These are phyloP conservation scores for Acridotheres tristis DNA, from an alignment of 2,797 vertebrate genomes.

Conservation along the genomic window DNA sequence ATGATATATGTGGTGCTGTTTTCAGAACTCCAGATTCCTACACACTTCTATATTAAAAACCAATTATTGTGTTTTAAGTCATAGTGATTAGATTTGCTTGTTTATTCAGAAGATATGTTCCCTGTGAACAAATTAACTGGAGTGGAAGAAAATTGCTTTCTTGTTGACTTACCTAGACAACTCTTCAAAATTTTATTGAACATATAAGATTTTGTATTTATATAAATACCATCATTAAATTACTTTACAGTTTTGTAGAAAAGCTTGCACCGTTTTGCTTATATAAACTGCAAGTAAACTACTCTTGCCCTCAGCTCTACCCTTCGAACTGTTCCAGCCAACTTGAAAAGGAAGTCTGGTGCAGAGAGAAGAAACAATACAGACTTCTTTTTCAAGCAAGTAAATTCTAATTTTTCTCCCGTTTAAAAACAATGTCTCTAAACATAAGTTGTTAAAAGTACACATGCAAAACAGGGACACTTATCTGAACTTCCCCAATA, in stretches of 20 bases:
- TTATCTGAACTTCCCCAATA: not conserved
- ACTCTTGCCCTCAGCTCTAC: not conserved
- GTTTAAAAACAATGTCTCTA: not conserved
- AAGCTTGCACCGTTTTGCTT: not conserved
- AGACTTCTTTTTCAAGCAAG: not conserved
- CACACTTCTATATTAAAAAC: not conserved
- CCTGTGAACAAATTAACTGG: not conserved
- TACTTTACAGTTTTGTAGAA: not conserved
- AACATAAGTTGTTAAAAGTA: not conserved
- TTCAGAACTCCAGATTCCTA: not conserved
- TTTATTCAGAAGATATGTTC: conserved; percentile 6
- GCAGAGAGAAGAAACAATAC: not conserved
- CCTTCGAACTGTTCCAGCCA: not conserved
- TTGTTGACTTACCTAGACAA: not conserved
- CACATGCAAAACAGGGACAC: not conserved
- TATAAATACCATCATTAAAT: conserved; percentile 1
- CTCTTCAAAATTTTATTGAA: conserved; percentile 3
- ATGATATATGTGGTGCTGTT: not conserved
- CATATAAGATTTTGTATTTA: not conserved
- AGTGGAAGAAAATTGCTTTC: conserved; percentile 14
- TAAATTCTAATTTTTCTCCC: not conserved
- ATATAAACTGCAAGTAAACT: not conserved
- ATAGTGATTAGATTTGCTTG: not conserved
- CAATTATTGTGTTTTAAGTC: not conserved
- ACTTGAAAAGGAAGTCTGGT: not conserved